Conservation (phyloP, 2,888 invertebrate species). For the Callosobruchus maculatus region DNA sequence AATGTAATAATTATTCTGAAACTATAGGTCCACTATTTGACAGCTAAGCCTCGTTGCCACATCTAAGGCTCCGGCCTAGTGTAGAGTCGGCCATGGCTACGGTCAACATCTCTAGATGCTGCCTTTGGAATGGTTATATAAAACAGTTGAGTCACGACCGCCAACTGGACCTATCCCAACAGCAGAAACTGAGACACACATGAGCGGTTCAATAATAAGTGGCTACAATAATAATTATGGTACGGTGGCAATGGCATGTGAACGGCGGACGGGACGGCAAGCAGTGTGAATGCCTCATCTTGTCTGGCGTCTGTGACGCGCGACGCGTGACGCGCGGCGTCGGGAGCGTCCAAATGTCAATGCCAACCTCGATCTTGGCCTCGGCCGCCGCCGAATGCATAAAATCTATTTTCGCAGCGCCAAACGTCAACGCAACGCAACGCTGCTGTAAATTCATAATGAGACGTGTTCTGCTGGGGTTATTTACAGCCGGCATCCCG, state of each 20-base stretch:
- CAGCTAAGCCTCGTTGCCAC: too few species aligned
- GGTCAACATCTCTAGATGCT: too few species aligned
- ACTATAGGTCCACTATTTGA: too few species aligned
- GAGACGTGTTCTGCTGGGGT: not conserved
- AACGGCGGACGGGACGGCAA: too few species aligned
- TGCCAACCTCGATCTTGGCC: not conserved
- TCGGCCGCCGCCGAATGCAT: not conserved
- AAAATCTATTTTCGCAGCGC: not conserved
- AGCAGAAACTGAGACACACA: not conserved
- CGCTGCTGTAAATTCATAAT: not conserved
- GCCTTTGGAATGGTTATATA: not conserved
- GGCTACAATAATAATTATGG: not conserved
- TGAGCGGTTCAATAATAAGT: not conserved
- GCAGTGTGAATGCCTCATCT: not conserved
- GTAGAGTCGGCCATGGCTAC: too few species aligned
- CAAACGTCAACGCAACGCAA: not conserved
- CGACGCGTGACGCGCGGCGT: not conserved
- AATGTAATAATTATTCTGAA: too few species aligned
- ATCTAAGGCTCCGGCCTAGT: too few species aligned
- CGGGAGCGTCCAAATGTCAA: not conserved
- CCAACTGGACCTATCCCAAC: not conserved
- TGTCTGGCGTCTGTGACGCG: not conserved
- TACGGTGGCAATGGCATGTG: not conserved
- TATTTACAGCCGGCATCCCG: not conserved
- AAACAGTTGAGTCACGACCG: not conserved